phyloP scores from a whole-genome alignment of 1,140 invertebrate species.

The Caenorhabditis tropicalis region DNA sequence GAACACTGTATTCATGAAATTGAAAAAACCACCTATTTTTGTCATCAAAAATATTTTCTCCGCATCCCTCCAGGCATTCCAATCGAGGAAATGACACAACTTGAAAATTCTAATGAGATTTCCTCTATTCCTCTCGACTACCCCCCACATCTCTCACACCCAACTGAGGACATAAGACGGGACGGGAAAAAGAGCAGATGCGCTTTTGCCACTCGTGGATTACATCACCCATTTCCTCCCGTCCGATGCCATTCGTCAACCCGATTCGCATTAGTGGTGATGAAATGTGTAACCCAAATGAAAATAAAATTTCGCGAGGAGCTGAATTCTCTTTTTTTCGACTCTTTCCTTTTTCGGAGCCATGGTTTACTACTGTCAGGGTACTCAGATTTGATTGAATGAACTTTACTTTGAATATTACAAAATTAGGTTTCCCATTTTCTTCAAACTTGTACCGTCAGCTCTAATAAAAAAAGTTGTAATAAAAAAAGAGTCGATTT shows the following conservation, averaged over 20 bases:
- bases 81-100: slow-evolving; percentile 16
- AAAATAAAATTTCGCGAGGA: slow-evolving; percentile 14
- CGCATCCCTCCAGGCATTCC: background rate
- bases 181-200: slow-evolving; percentile 34
- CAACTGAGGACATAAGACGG: slow-evolving; percentile 21
- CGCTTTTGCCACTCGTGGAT: slow-evolving; percentile 5
- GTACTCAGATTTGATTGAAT: no score
- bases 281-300: slow-evolving; percentile 42
- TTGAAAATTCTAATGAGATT: slow-evolving; percentile 36
- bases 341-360: background rate
- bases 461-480: no score
- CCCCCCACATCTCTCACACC: no score
- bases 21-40: no score
- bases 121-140: background rate
- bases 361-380: background rate
- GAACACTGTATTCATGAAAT: no score
- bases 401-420: no score
- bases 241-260: background rate
- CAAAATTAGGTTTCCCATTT: no score
- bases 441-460: no score
- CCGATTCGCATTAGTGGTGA: slow-evolving; percentile 41
- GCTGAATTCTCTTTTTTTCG: background rate
- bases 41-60: no score
- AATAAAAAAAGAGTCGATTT: background rate
- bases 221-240: slow-evolving; percentile 34